Base-by-base conservation (phyloP, 2,888 invertebrate genomes). In the Hofmannophila pseudospretella region DNA sequence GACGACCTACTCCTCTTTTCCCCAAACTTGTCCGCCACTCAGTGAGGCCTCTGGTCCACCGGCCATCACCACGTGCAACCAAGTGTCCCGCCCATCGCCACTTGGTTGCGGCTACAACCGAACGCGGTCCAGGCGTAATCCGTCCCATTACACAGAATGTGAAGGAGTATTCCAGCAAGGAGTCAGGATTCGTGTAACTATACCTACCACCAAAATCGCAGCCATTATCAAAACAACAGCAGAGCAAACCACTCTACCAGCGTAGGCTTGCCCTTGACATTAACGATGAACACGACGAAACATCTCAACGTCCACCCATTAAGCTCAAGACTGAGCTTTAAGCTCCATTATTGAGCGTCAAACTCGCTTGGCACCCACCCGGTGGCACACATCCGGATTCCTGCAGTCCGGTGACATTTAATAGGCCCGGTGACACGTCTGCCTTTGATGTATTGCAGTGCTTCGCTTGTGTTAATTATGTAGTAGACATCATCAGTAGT, bases 191-290 rank as follows among this genome's bases (percentile, higher is more conserved):
- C n/a, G n/a, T n/a, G n/a, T n/a, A n/a, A n/a, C n/a, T n/a, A n/a
- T n/a, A n/a, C n/a, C 20, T 7, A 20, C 5, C 3, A 20, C 20
- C 3, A 19, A 5, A 4, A 8, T 20, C 26, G 8, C 26, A 11
- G 8, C 9, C 8, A 25, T 5, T 5, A 9, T 25, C 26, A n/a
- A 9, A 32, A 34, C 16, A 38, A 36, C 44, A 38, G 38, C 43
- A 41, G 41, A 39, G 37, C 41, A 41, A 42, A 44, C 51, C 28
- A 45, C 49, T 43, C 42, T 51, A 41, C 36, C 42, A 39, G 47
- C 44, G 49, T 59, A 51, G 57, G 54, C 5, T 54, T 66, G 64
- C 65, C 69, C 76, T 77, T 76, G 76, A 73, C 77, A 77, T 76
- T 75, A 68, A 68, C 59, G 54, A 49, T 55, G 50, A 32, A 39